These are phyloP conservation scores for Heteromyza rotundicornis DNA, from an alignment of 2,888 invertebrate species.

Conservation along the genomic window DNA sequence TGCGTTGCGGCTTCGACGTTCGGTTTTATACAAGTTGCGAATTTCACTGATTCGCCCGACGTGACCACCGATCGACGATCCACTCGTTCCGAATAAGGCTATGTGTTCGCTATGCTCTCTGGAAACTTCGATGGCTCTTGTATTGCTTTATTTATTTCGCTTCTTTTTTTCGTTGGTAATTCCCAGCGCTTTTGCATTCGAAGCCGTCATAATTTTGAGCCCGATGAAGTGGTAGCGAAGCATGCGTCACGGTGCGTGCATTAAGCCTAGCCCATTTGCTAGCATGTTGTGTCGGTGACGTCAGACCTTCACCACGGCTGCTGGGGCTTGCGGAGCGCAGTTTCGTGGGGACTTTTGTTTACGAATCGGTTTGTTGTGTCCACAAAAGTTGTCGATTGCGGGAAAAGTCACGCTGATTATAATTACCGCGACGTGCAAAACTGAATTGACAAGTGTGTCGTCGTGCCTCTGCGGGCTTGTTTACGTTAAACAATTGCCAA, in stretches of 20 bases:
- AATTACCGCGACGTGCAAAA: constrained; percentile 16
- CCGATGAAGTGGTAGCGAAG: not conserved
- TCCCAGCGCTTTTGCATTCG: not conserved
- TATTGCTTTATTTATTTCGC: no score
- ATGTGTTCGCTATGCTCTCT: not conserved
- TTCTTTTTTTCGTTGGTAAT: not conserved
- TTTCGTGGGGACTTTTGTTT: not conserved
- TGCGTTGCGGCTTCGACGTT: constrained; percentile 38
- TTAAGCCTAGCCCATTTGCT: not conserved
- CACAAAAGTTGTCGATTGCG: not conserved
- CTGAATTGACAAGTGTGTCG: not conserved
- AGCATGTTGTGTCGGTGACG: not conserved
- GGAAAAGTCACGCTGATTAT: constrained; percentile 13
- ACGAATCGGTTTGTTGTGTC: not conserved
- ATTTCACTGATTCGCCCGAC: constrained; percentile 26
- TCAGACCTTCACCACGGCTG: not conserved
- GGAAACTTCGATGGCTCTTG: constrained; percentile 19
- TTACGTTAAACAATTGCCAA: constrained; percentile 12
- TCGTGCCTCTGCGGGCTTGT: constrained; percentile 15
- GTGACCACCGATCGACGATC: constrained; percentile 35
- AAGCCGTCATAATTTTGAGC: constrained; percentile 1
- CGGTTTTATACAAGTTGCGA: constrained; percentile 46
- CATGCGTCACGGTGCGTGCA: not conserved
- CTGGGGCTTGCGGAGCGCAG: no score
- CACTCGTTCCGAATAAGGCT: not conserved